Conservation (phyloP, 2,113 vertebrate genomes). For the Sula dactylatra region DNA sequence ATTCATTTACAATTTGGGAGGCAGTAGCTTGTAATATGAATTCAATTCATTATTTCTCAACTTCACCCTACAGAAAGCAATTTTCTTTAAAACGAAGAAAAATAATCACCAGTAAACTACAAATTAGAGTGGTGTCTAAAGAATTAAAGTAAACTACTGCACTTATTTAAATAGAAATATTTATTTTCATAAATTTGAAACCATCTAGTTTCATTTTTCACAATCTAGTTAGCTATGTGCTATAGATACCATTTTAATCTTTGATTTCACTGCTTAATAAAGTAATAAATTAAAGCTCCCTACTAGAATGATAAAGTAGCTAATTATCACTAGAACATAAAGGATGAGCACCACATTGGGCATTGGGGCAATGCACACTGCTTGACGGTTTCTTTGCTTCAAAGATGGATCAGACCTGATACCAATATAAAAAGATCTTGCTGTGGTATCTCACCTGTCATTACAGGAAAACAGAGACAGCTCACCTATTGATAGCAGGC, state of each 20-base stretch:
- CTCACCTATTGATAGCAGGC: background rate
- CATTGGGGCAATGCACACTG: background rate
- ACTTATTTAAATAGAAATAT: constrained; percentile 54
- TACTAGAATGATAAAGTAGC: constrained; percentile 63
- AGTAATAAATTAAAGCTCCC: constrained; percentile 46
- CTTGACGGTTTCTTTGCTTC: constrained; percentile 41
- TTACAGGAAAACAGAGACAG: background rate
- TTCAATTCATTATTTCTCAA: constrained; percentile 59
- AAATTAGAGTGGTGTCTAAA: constrained; percentile 50
- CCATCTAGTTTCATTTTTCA: constrained; percentile 51
- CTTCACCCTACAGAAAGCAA: constrained; percentile 13
- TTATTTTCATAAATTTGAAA: constrained; percentile 52
- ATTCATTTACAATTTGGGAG: constrained; percentile 34
- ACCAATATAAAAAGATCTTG: background rate
- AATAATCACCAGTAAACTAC: constrained; percentile 54
- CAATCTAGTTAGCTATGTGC: constrained; percentile 25
- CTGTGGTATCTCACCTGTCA: background rate
- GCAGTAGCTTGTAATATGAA: constrained; percentile 22
- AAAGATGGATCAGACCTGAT: constrained; percentile 23
- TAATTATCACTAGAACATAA: constrained; percentile 68
- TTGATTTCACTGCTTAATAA: constrained; percentile 64
- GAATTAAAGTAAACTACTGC: constrained; percentile 55
- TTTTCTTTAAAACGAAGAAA: constrained; percentile 55
- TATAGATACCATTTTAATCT: constrained; percentile 42
- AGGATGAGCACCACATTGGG: constrained; percentile 39